A percentile compares a stretch with the other conserved stretches of the same genome.
Evolutionary conservation across 2,113 vertebrate genomes (phyloP).

Genomic region (Sorex araneus): DNA sequence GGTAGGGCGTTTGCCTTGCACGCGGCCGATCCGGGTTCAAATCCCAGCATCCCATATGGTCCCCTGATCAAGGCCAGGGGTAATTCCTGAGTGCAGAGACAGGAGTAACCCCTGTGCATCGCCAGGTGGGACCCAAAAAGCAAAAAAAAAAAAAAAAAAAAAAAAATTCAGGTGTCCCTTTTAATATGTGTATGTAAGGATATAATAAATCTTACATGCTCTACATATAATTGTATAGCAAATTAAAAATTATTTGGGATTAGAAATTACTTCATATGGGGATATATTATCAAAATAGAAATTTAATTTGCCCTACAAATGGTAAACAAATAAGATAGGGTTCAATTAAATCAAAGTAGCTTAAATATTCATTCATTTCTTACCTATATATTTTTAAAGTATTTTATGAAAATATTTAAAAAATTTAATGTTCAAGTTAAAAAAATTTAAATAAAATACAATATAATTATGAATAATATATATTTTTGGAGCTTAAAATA

Average conservation of each 20-base stretch:
- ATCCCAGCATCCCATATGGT: too few relatives aligned
- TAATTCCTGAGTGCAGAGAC: too few relatives aligned
- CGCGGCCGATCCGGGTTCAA: too few relatives aligned
- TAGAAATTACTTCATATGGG: not conserved
- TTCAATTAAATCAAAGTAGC: not conserved
- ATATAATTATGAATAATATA: not conserved
- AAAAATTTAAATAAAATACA: slow-evolving; percentile 12
- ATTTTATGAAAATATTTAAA: not conserved
- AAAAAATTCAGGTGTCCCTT: not conserved
- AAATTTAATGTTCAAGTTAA: not conserved
- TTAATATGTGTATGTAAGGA: not conserved
- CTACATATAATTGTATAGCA: not conserved
- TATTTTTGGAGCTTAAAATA: slow-evolving; percentile 25
- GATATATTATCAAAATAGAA: not conserved
- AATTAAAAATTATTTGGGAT: not conserved
- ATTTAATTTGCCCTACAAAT: not conserved
- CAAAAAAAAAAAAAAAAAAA: too few relatives aligned
- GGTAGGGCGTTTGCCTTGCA: too few relatives aligned
- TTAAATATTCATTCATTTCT: not conserved
- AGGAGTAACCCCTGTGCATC: too few relatives aligned
- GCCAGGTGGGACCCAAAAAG: too few relatives aligned
- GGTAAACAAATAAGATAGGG: not conserved
- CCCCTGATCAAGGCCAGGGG: too few relatives aligned
- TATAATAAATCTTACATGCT: not conserved
- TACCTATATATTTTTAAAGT: not conserved